Evolutionary conservation across 2,888 invertebrate species (phyloP).

Genomic region (Pristionchus exspectatus): DNA sequence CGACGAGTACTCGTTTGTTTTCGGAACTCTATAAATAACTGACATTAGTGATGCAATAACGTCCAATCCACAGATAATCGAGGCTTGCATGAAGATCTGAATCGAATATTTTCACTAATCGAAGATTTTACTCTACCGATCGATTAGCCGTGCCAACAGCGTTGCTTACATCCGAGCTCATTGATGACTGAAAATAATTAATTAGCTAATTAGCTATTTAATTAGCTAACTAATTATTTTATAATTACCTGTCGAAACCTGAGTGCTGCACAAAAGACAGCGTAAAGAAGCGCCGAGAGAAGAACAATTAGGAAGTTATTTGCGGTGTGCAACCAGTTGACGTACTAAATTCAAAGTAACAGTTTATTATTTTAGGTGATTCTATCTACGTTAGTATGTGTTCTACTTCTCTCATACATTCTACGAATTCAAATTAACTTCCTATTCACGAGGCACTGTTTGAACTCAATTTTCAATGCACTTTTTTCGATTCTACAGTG

Average conservation of each 20-base stretch:
- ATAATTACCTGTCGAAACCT: not conserved
- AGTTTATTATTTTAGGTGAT: too few species aligned
- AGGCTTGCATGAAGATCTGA: constrained; percentile 50
- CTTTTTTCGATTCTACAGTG: too few species aligned
- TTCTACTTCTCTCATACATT: too few species aligned
- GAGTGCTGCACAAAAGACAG: not conserved
- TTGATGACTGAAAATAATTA: constrained; percentile 14
- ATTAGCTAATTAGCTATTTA: not conserved
- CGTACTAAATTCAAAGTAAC: not conserved
- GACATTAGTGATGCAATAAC: constrained; percentile 30
- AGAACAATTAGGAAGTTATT: constrained; percentile 40
- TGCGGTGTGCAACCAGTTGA: constrained; percentile 5
- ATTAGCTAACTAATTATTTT: not conserved
- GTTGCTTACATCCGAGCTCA: not conserved
- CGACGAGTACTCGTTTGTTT: too few species aligned
- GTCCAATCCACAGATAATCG: constrained; percentile 26
- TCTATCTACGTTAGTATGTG: not conserved
- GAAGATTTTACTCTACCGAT: not conserved
- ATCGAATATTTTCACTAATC: not conserved
- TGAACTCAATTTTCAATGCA: too few species aligned
- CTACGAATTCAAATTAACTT: too few species aligned
- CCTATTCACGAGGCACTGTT: too few species aligned
- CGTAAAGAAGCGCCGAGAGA: not conserved
- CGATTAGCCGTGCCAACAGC: not conserved
- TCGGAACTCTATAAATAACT: too few species aligned